phyloP scores from a whole-genome alignment of 2,113 vertebrate genomes.

The Excalfactoria chinensis region DNA sequence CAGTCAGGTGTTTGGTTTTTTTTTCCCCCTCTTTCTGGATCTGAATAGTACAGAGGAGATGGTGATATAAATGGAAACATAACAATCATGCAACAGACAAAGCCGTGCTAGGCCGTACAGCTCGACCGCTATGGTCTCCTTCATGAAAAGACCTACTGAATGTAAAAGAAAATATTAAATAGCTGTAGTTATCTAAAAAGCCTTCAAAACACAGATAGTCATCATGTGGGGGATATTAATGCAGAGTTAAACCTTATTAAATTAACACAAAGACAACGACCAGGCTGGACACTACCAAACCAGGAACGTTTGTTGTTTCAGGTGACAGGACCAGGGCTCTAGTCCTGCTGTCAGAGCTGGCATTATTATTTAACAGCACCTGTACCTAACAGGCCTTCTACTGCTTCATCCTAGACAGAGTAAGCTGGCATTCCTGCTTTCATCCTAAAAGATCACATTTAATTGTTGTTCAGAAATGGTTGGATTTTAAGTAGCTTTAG shows the following conservation, averaged over 20 bases:
- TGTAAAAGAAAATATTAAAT: conserved; percentile 61
- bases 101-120: conserved; percentile 43
- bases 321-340: neutral
- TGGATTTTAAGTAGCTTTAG: conserved; percentile 17
- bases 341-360: neutral
- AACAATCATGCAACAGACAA: conserved; percentile 66
- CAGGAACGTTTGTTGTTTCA: conserved; percentile 20
- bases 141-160: conserved; percentile 27
- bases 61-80: conserved; percentile 67
- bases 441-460: neutral
- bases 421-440: conserved; percentile 8
- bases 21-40: conserved; percentile 20
- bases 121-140: conserved; percentile 5
- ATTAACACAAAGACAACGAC: neutral
- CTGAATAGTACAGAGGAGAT: conserved; percentile 56
- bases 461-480: neutral
- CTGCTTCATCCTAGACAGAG: conserved; percentile 23
- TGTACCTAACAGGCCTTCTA: neutral
- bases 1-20: neutral
- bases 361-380: neutral
- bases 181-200: conserved; percentile 48
- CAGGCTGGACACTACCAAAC: neutral
- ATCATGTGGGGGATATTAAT: conserved; percentile 18
- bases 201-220: neutral
- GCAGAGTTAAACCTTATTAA: neutral